Evolutionary conservation across 2,797 vertebrate species (phyloP).

Genomic region (Diglossa cyanea): DNA sequence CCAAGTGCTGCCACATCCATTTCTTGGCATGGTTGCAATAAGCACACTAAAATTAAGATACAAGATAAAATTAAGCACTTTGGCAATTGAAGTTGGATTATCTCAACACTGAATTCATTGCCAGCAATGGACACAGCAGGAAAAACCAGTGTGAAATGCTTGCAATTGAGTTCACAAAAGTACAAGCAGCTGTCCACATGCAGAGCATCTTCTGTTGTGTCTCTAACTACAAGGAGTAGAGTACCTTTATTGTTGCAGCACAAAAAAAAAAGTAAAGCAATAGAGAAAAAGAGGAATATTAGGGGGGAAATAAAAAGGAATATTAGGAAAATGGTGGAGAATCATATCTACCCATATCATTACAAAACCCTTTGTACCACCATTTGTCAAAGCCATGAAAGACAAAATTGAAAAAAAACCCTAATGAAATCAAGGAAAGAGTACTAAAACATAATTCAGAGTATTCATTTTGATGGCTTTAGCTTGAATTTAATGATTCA

Average conservation of each 20-base stretch:
- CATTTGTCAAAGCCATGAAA: neutral
- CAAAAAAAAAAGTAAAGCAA: neutral
- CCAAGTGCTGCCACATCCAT: neutral
- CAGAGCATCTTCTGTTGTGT: neutral
- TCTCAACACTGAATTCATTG: constrained; percentile 12
- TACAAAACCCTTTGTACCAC: neutral
- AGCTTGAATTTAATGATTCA: neutral
- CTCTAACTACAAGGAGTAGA: neutral
- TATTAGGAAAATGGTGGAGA: neutral
- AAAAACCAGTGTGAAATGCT: constrained; percentile 20
- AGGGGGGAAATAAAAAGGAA: neutral
- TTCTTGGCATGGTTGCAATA: neutral
- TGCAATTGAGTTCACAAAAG: neutral
- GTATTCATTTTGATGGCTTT: neutral
- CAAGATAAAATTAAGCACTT: constrained; percentile 12
- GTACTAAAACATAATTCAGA: neutral
- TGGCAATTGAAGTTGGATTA: constrained; percentile 16
- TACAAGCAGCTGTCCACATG: neutral
- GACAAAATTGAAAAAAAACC: rapidly evolving
- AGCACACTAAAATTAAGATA: neutral
- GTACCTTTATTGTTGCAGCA: neutral
- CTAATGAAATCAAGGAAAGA: neutral
- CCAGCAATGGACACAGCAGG: constrained; percentile 32
- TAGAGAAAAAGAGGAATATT: neutral
- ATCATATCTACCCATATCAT: neutral